A percentile compares a stretch with the other conserved stretches of the same genome.
Evolutionary conservation across 2,888 invertebrate species (phyloP).

Genomic region (Melinaea menophilus): DNA sequence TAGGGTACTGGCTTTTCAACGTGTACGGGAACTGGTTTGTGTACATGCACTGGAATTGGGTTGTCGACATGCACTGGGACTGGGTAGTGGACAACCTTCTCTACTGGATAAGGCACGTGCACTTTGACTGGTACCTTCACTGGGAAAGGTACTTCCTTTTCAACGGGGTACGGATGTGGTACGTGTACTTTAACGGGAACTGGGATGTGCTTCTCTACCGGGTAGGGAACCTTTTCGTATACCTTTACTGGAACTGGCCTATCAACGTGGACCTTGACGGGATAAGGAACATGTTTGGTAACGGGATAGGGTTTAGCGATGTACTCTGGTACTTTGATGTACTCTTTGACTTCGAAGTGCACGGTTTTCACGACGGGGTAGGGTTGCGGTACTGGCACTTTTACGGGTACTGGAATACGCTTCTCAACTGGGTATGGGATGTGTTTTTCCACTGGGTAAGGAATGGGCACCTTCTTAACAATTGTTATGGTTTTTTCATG

Average conservation of each 20-base stretch:
- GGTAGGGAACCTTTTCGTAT: slow-evolving; percentile 81
- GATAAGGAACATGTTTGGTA: slow-evolving; percentile 80
- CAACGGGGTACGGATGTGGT: slow-evolving; percentile 85
- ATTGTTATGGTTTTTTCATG: slow-evolving; percentile 83
- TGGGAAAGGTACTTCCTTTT: slow-evolving; percentile 81
- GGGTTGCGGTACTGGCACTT: slow-evolving; percentile 83
- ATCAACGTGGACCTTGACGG: slow-evolving; percentile 82
- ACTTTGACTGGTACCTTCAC: slow-evolving; percentile 84
- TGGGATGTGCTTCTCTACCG: slow-evolving; percentile 83
- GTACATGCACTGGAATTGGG: slow-evolving; percentile 82
- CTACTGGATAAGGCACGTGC: slow-evolving; percentile 85
- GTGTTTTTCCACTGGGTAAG: slow-evolving; percentile 85
- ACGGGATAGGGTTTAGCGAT: slow-evolving; percentile 84
- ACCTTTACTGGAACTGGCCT: slow-evolving; percentile 81
- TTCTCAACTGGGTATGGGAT: slow-evolving; percentile 83
- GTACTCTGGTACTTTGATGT: slow-evolving; percentile 81
- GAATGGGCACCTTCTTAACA: slow-evolving; percentile 84
- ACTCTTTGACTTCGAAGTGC: slow-evolving; percentile 81
- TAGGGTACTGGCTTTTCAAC: slow-evolving; percentile 87
- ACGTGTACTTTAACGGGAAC: slow-evolving; percentile 84
- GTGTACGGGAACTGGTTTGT: slow-evolving; percentile 82
- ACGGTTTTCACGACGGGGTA: slow-evolving; percentile 84
- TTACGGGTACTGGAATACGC: slow-evolving; percentile 81
- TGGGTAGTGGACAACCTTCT: slow-evolving; percentile 84
- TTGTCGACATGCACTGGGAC: slow-evolving; percentile 83